These are phyloP conservation scores for Macropus fuliginosus DNA, from an alignment of 2,797 vertebrate species.

Conservation along the genomic window DNA sequence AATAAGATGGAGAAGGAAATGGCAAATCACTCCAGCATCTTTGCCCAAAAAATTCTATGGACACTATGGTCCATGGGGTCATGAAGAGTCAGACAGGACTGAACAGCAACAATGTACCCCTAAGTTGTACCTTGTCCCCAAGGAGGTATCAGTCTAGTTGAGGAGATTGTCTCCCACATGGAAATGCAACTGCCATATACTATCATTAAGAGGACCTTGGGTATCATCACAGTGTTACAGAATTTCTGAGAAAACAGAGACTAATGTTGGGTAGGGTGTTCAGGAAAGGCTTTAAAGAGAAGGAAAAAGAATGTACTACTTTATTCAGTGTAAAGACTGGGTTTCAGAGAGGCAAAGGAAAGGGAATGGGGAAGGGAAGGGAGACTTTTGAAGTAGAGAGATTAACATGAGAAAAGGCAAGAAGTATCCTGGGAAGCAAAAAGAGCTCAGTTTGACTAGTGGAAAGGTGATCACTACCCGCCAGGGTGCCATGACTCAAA, in stretches of 20 bases:
- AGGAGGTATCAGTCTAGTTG: neutral
- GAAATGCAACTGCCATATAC: neutral
- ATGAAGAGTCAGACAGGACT: neutral
- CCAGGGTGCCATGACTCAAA: neutral
- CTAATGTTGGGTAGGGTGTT: neutral
- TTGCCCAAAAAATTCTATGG: neutral
- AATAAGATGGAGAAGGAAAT: neutral
- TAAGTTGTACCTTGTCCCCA: neutral
- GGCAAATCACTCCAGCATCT: neutral
- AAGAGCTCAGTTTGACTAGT: neutral
- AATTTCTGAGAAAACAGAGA: neutral
- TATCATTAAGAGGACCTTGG: neutral
- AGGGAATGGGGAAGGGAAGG: neutral
- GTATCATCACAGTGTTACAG: neutral
- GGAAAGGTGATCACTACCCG: neutral
- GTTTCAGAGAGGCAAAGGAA: neutral
- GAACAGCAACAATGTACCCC: neutral
- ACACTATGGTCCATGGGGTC: neutral
- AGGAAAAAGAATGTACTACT: neutral
- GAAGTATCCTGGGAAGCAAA: neutral
- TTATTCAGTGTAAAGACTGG: neutral
- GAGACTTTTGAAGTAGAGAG: neutral
- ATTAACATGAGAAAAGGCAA: neutral
- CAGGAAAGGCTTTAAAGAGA: neutral
- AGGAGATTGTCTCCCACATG: neutral